These are phyloP conservation scores for Pocota personata DNA, from an alignment of 2,888 invertebrate species.

Conservation along the genomic window DNA sequence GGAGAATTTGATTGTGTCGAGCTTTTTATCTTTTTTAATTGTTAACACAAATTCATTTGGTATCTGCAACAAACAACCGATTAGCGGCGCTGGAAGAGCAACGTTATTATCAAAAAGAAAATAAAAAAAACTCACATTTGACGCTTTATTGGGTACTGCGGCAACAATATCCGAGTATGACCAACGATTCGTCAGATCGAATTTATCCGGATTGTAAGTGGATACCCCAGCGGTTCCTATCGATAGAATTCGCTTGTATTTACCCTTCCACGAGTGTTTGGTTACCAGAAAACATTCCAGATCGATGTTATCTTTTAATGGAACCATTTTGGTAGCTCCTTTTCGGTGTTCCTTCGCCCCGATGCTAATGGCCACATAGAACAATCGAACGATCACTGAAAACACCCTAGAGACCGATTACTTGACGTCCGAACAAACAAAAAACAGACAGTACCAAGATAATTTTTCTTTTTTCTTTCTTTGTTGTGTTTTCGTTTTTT, in stretches of 20 bases:
- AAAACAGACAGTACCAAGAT: slow-evolving; percentile 18
- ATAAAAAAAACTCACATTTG: slow-evolving; percentile 79
- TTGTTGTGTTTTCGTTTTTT: slow-evolving; percentile 2
- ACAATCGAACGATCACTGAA: slow-evolving; percentile 60
- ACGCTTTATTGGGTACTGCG: slow-evolving; percentile 86
- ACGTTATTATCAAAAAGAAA: slow-evolving; percentile 58
- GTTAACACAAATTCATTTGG: slow-evolving; percentile 90
- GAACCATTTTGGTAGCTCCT: slow-evolving; percentile 77
- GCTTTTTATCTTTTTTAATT: slow-evolving; percentile 94
- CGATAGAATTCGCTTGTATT: slow-evolving; percentile 98
- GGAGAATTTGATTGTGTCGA: slow-evolving; percentile 97
- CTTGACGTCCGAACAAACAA: neutral
- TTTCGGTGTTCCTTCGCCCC: slow-evolving; percentile 24
- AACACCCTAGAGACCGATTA: slow-evolving; percentile 4
- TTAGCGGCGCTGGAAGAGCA: neutral
- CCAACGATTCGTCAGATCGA: slow-evolving; percentile 98
- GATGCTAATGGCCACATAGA: slow-evolving; percentile 67
- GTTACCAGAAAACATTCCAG: slow-evolving; percentile 98
- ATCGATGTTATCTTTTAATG: slow-evolving; percentile 93
- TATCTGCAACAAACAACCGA: slow-evolving; percentile 80
- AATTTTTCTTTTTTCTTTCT: neutral
- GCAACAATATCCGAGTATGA: slow-evolving; percentile 91
- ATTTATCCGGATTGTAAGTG: slow-evolving; percentile 96
- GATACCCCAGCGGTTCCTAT: slow-evolving; percentile 97
- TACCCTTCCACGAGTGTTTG: slow-evolving; percentile 99